Evolutionary conservation across 2,888 invertebrate species (phyloP), one percentile per base, ranked within the genome.

Genomic region (Acanthosoma haemorrhoidale): DNA sequence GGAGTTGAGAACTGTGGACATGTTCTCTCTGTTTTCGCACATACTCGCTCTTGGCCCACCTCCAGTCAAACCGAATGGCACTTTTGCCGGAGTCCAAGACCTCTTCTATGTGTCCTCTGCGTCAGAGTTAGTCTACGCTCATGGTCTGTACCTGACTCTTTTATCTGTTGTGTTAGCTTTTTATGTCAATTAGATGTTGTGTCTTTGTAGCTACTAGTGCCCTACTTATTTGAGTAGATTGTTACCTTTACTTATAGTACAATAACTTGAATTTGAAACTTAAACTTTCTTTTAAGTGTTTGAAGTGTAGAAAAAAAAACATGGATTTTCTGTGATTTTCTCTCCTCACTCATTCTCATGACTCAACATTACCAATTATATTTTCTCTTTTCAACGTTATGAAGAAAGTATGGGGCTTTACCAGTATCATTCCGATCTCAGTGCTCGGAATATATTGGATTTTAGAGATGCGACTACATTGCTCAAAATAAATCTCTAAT

Each of bases 1-100:
- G 4, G 76, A 87, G 0, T 87, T 89, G 73, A 80, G 84, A 69
- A 86, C 83, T 59, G 83, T 89, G n/a, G 88, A 90, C 79, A 78
- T 90, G 58, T 88, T 85, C 77, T 84, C 85, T 32, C 78, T 90
- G 21, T 84, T 75, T 58, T 68, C 73, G 6, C 67, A 73, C 38
- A 43, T 76, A 25, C 34, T 68, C 29, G 25, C 29, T 13, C 68
- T 73, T 29, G 41, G 61, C 11, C 21, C 41, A 9, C 69, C 70
- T 1, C 9, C n/a, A 21, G 13, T 69, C 0, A 68, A 59, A 25
- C 70, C 72, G 29, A 73, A 72, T 68, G 73, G 73, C 25, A 70
- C 68, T n/a, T 68, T 68, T 15, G 25, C 25, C 8, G 31, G 39
- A 6, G 59, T 68, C 13, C 38, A 18, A 39, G 59, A 58, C 16